Conservation (phyloP, 2,888 invertebrate species). For the Thereva unica region DNA sequence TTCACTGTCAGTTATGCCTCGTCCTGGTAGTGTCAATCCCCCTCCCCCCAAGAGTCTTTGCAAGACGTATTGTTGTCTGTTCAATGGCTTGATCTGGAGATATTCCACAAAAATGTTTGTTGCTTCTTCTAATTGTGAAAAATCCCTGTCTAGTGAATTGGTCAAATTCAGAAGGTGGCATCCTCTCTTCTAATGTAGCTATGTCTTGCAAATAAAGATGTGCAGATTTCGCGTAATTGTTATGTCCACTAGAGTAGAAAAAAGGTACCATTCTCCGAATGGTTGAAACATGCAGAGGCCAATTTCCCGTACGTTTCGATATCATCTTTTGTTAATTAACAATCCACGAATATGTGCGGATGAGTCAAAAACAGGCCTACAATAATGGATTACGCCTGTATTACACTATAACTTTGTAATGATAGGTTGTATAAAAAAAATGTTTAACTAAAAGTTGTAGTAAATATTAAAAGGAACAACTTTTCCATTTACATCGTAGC, state of each 20-base stretch:
- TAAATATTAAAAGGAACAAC: too few relatives aligned
- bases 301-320: conserved; percentile 36
- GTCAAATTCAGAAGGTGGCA: conserved; percentile 1
- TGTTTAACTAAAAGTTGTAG: too few relatives aligned
- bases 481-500: too few relatives aligned
- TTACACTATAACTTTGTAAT: too few relatives aligned
- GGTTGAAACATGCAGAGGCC: conserved; percentile 33
- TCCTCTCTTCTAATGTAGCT: conserved; percentile 34
- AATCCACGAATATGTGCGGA: conserved; percentile 46
- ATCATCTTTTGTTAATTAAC: conserved; percentile 4
- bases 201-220: conserved; percentile 55
- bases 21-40: conserved; percentile 46
- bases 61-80: conserved; percentile 47
- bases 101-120: conserved; percentile 45
- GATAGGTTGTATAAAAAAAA: too few relatives aligned
- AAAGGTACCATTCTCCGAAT: conserved; percentile 49
- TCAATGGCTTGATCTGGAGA: conserved; percentile 50
- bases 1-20: too few relatives aligned
- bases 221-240: conserved; percentile 49
- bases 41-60: conserved; percentile 44
- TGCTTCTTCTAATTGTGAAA: conserved; percentile 11
- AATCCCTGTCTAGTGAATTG: conserved; percentile 14
- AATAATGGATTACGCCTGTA: too few relatives aligned
- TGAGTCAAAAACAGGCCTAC: not conserved
- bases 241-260: conserved; percentile 52